Evolutionary conservation across 2,113 vertebrate species (phyloP), one percentile per base, ranked within the genome.

Genomic region (Nyctereutes procyonoides): DNA sequence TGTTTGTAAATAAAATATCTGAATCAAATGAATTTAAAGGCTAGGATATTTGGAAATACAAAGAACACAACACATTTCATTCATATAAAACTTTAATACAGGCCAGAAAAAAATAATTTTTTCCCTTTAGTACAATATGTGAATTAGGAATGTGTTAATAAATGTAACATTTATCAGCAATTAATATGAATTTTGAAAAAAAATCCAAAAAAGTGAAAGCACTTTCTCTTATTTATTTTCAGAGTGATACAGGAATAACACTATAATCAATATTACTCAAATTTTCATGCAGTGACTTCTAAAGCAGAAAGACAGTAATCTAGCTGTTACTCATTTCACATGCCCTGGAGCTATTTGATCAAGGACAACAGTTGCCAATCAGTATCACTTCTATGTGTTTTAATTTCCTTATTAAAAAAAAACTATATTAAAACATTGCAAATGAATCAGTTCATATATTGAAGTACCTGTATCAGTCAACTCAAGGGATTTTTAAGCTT

Each of bases 391-490:
- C n/a, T 26, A 63, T 35, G 56, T 20, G 0, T 56, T 93, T 96
- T 86, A 73, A 65, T 80, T 85, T 90, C 11, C 43, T 93, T 90
- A 76, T 20, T 96, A 80, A 86, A 91, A 51, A 91, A 51, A 51
- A 51, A 53, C 0, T 26, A 28, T 35, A 67, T 80, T 58, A 95
- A 35, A 43, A 93, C 26, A 51, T n/a, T 95, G 9, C 20, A 96
- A 95, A 74, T 94, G 28, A 94, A 82, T 86, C 55, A 63, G 11
- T 12, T 94, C 24, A 73, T 88, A 82, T n/a, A 89, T 8, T 92
- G 3, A 94, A 88, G 56, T 69, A 17, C 35, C 79, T 48, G 3
- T 53, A 32, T 1, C 19, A 82, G 22, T 93, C 77, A 94, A 26
- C 26, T 67, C 48, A 69, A 93, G 56, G 35, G 26, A 56, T 4